Percentiles rank a stretch among this genome's conserved stretches.
phyloP scores from a whole-genome alignment of 2,888 invertebrate genomes.

The Nemurella pictetii region DNA sequence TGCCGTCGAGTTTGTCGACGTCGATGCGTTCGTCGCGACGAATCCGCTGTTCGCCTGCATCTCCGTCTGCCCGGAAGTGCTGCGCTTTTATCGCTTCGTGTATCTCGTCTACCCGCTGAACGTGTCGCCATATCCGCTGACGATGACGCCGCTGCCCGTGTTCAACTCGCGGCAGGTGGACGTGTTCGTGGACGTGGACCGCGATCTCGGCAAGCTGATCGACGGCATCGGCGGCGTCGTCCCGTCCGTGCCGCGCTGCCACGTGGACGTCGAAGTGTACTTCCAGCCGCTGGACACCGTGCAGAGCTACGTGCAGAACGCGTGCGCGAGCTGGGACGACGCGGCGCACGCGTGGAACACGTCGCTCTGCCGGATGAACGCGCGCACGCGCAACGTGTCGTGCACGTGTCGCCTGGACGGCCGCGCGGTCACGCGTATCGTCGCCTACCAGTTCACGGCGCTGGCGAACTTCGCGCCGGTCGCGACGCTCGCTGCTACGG shows the following conservation, averaged over 20 bases:
- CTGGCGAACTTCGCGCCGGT: not conserved
- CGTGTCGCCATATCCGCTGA: not conserved
- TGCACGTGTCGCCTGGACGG: not conserved
- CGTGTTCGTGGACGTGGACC: too few species aligned
- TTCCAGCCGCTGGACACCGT: not conserved
- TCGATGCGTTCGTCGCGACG: not conserved
- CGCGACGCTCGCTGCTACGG: not conserved
- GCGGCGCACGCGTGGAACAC: not conserved
- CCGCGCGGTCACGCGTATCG: not conserved
- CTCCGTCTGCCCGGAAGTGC: not conserved
- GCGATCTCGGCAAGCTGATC: too few species aligned
- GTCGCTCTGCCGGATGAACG: not conserved
- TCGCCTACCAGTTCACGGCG: not conserved
- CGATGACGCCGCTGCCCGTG: not conserved
- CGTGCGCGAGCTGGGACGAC: not conserved
- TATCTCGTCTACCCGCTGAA: not conserved
- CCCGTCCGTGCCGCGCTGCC: too few species aligned
- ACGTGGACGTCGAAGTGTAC: not conserved
- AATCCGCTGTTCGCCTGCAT: not conserved
- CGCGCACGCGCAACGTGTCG: too few species aligned
- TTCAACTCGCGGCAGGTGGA: not conserved
- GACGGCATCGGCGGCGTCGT: too few species aligned
- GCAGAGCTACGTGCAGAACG: not conserved
- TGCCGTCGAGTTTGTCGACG: too few species aligned
- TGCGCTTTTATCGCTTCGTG: not conserved